phyloP scores from a whole-genome alignment of 1,140 invertebrate genomes.

The Augochlora pura region DNA sequence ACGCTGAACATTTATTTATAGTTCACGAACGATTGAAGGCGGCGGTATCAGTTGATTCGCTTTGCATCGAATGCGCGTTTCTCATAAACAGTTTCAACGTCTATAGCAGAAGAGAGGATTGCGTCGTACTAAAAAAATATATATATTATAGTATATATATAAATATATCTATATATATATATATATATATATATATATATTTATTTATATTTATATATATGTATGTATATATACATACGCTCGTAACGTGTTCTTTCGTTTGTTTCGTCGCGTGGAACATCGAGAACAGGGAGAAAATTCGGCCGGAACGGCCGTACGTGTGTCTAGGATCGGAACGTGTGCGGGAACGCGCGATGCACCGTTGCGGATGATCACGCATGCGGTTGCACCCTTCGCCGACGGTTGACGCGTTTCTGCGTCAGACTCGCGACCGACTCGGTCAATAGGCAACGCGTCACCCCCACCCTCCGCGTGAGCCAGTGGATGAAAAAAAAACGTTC shows the following conservation, averaged over 20 bases:
- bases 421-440: conserved; percentile 6
- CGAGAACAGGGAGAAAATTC: conserved; percentile 20
- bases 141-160: neutral
- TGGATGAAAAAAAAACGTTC: too few relatives aligned
- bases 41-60: too few relatives aligned
- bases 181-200: neutral
- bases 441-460: neutral
- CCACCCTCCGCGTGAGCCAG: too few relatives aligned
- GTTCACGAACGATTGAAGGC: neutral
- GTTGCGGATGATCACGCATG: neutral
- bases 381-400: neutral
- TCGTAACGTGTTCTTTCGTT: neutral
- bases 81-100: conserved; percentile 9
- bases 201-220: conserved; percentile 14
- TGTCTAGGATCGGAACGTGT: conserved; percentile 2
- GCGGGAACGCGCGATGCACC: neutral
- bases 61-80: too few relatives aligned
- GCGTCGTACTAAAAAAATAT: conserved; percentile 51
- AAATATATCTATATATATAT: conserved; percentile 21
- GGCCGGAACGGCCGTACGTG: neutral
- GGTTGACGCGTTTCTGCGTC: neutral
- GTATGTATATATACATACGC: conserved; percentile 20
- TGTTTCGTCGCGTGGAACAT: conserved; percentile 34
- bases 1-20: too few relatives aligned
- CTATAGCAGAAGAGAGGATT: conserved; percentile 39